Evolutionary conservation across 2,888 invertebrate species (phyloP).

Genomic region (Chymomyza fuscimana): DNA sequence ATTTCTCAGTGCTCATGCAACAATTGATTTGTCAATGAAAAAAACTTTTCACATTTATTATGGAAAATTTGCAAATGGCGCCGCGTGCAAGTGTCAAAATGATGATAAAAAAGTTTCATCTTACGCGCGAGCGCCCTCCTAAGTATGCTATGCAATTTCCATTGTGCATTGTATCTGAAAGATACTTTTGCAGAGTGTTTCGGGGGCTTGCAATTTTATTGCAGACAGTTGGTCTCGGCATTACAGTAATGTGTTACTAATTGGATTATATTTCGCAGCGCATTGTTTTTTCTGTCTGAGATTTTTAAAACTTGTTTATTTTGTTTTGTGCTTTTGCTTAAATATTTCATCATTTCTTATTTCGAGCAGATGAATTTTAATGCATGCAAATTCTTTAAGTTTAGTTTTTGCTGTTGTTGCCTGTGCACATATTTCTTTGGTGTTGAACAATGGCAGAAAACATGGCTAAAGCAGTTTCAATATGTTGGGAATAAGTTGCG

Average conservation of each 20-base stretch:
- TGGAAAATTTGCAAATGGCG: background rate
- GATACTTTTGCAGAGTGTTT: too few species aligned
- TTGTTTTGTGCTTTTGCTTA: background rate
- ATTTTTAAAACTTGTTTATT: background rate
- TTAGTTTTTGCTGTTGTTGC: background rate
- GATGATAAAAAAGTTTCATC: slow-evolving; percentile 7
- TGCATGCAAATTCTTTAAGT: background rate
- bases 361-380: background rate
- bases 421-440: background rate
- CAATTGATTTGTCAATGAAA: background rate
- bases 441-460: background rate
- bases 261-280: background rate
- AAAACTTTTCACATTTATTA: background rate
- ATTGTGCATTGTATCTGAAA: background rate
- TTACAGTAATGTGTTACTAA: background rate
- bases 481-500: too few species aligned
- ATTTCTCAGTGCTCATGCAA: background rate
- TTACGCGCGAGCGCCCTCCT: background rate
- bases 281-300: background rate
- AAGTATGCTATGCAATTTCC: slow-evolving; percentile 1
- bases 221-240: background rate
- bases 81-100: slow-evolving; percentile 12
- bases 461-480: background rate
- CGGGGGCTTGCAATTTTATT: background rate
- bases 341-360: background rate